Evolutionary conservation across 1,140 invertebrate species (phyloP), one percentile per base, ranked within the genome.

Genomic region (Monomorium pharaonis): DNA sequence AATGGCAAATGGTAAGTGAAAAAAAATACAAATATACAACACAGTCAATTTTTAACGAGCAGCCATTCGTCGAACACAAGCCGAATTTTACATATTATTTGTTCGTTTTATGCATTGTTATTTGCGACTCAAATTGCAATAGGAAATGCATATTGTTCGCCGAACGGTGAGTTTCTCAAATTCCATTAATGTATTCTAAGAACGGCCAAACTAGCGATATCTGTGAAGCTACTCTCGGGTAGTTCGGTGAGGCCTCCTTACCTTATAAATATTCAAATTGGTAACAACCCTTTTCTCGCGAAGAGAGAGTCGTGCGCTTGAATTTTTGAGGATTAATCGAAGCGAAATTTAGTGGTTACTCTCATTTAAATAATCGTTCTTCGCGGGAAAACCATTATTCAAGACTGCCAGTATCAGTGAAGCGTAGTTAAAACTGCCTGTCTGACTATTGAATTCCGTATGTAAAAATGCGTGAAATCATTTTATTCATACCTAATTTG

Each of bases 201-300:
- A 58, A 21, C 58, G 58, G 24, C 30, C 42, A 62, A 90, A 90
- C 80, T 87, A 86, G 44, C 89, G 80, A 88, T 88, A 88, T 88
- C 86, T 63, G 74, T 16, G 51, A 90, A 88, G 77, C 89, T 88
- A 75, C 86, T 88, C 90, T 88, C 90, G 74, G 78, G 30, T 78
- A 91, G 89, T 91, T 91, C 47, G n/a, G 83, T 77, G 77, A 76
- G 74, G 77, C 81, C 87, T 86, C 58, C 84, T 81, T 81, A 69
- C 86, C 88, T 92, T 89, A 92, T 92, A 92, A 92, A 92, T 92
- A 92, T 92, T 92, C 89, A 92, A 89, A 88, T 89, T 60, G 88
- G 58, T 49, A 14, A 47, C 63, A 86, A 90, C 62, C 88, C 89
- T 85, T 87, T 90, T 54, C 74, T 37, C 51, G 75, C 51, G 42